Base-by-base conservation (phyloP, 2,888 invertebrate species). In the Eilema depressum region DNA sequence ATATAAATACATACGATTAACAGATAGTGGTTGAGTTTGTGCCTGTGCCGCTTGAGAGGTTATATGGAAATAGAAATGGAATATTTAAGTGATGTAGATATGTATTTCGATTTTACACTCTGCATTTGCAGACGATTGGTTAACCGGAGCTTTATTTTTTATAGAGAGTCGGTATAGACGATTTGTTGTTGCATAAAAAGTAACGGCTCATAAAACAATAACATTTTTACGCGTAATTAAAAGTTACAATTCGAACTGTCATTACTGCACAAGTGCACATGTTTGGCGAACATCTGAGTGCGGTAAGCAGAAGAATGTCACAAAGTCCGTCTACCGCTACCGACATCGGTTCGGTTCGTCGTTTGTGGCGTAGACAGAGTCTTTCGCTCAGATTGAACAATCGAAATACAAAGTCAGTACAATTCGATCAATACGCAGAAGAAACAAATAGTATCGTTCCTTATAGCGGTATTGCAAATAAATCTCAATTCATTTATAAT, bases 1-100 rank as follows among this genome's bases (percentile, higher is more conserved):
- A 82, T 78, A 76, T 76, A 78, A 81, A 83, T 82, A 79, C 71
- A 79, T 77, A 79, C 75, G 74, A 82, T 82, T 81, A 77, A 76
- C 77, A 74, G 73, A 78, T 79, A 80, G 74, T 66, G 68, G 76
- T 81, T 81, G 76, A 78, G 78, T 82, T 76, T 76, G 76, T 77
- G 81, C 72, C 74, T 79, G 78, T 75, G 83, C 76, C 81, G 75
- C 76, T 80, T 71, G 71, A 79, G 79, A 78, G 72, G 41, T 41
- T 41, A 41, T 41, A 41, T 41, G 77, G 73, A 81, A 83, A 86
- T 85, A 85, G 77, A 81, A 85, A 83, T 79, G 80, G 82, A 83
- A 86, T 87, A 85, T 82, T 85, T 83, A 81, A 81, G 81, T 80
- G 80, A 70, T 79, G 82, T n/a, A n/a, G n/a, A n/a, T n/a, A n/a